phyloP scores from a whole-genome alignment of 1,140 invertebrate species.

The Neuroterus valhalla region DNA sequence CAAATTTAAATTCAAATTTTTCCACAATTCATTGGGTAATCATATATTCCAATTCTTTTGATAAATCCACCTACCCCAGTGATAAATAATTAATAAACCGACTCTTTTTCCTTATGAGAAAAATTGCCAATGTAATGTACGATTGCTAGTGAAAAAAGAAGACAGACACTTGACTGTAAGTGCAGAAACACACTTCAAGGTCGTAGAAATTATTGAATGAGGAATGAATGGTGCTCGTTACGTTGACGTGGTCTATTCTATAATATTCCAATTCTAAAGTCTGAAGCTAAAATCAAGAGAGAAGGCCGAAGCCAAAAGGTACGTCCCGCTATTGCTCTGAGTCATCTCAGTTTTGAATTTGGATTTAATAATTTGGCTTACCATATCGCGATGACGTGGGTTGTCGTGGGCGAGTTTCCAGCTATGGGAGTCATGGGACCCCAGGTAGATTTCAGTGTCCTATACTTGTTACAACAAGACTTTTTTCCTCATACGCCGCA shows the following conservation, averaged over 20 bases:
- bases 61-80: background rate
- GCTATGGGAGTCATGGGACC: background rate
- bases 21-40: background rate
- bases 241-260: slow-evolving; percentile 3
- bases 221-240: background rate
- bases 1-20: background rate
- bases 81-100: slow-evolving; percentile 24
- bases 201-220: slow-evolving; percentile 19
- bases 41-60: background rate
- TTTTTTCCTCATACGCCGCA: background rate
- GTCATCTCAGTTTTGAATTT: slow-evolving; percentile 60
- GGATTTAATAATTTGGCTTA: slow-evolving; percentile 50
- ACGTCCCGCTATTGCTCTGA: slow-evolving; percentile 43
- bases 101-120: background rate
- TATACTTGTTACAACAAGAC: slow-evolving; percentile 2
- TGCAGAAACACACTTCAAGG: background rate
- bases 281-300: slow-evolving; percentile 12
- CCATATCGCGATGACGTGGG: slow-evolving; percentile 58
- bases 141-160: background rate
- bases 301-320: slow-evolving; percentile 15
- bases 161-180: background rate
- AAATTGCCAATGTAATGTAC: slow-evolving; percentile 5
- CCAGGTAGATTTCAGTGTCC: slow-evolving; percentile 8
- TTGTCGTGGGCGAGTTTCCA: slow-evolving; percentile 60
- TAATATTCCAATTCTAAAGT: slow-evolving; percentile 22